Evolutionary conservation across 2,797 vertebrate genomes (phyloP), one percentile per base, ranked within the genome.

Genomic region (Sebastes diploproa): DNA sequence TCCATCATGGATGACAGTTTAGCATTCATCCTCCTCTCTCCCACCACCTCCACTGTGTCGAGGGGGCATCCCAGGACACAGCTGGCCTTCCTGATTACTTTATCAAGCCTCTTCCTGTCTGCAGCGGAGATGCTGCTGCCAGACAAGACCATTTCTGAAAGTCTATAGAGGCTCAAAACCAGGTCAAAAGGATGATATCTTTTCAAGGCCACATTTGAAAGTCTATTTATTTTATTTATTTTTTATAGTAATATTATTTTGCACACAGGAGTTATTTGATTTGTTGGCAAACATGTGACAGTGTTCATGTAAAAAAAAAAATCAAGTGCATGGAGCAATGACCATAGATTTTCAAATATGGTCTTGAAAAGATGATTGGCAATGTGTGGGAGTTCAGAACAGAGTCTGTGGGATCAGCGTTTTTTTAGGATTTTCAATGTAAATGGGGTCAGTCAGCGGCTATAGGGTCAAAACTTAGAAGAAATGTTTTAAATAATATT

Each of bases 401-500:
- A 60, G 58, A 60, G 7, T 5, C 8, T 10, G 29, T 7, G 5
- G 25, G 29, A 20, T 61, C 27, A 61, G 18, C 9, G 59, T 61
- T n/a, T 18, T 30, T 6, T 30, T 7, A 18, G 25, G 25, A 27
- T 59, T 59, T 59, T 29, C 0, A 29, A 59, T 29, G 16, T 18
- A 59, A 59, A 8, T 8, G 30, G 30, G 18, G 6, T 34, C 9
- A n/a, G 6, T 62, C 20, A 22, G 18, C 20, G 1, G 16, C 60
- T 34, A 1, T 2, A 34, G 7, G 46, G 46, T 0, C 46, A 52
- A 52, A 52, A 52, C 46, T 52, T 18, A 18, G 7, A 59, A 9
- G 14, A 6, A 0, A 29, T 59, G 14, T 59, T 27, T 25, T 6
- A 1, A 58, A 29, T 27, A 0, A 7, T 27, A 0, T 16, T 27